Percentiles rank a stretch among this genome's conserved stretches.
Evolutionary conservation across 2,113 vertebrate species (phyloP).

Genomic region (Bos taurus): ARS-UCD2.0 NC_037328.1:40344001-40344500

Average conservation of each 20-base stretch:
- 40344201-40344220: neutral
- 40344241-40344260: rapidly evolving
- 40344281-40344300: neutral
- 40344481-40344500: neutral
- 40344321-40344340: neutral
- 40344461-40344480: neutral
- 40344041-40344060: neutral
- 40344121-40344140: neutral
- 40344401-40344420: neutral
- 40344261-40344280: neutral
- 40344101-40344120: neutral
- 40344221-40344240: neutral
- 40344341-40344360: neutral
- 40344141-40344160: neutral
- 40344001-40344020: neutral
- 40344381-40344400: neutral
- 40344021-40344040: neutral
- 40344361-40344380: neutral
- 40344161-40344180: neutral
- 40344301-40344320: neutral
- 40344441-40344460: neutral
- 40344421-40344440: neutral
- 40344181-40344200: neutral
- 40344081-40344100: neutral
- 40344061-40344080: neutral